Conservation (phyloP, 2,888 invertebrate species). For the Rotaria sp. region DNA sequence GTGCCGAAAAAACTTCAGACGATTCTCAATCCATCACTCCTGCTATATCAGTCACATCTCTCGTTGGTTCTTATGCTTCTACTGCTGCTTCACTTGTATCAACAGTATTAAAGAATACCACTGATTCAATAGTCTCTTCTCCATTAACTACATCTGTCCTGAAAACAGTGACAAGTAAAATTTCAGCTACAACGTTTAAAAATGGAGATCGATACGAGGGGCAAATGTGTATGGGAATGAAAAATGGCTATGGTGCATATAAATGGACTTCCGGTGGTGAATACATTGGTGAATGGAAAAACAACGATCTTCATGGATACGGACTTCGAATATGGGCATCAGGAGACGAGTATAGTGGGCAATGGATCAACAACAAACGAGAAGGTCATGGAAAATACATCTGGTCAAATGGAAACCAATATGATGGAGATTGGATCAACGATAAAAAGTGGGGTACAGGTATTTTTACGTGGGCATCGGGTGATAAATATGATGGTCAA, state of each 20-base stretch:
- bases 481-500: too few relatives aligned
- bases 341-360: conserved; percentile 14
- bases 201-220: conserved; percentile 21
- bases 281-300: conserved; percentile 32
- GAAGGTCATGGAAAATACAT: conserved; percentile 14
- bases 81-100: too few relatives aligned
- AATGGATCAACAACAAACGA: background rate
- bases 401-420: conserved; percentile 27
- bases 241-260: conserved; percentile 29
- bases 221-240: background rate
- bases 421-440: conserved; percentile 26
- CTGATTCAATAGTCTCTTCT: too few relatives aligned
- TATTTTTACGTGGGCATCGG: too few relatives aligned
- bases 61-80: too few relatives aligned
- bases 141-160: too few relatives aligned
- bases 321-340: conserved; percentile 3
- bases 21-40: too few relatives aligned
- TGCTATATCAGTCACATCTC: too few relatives aligned
- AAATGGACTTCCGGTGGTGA: conserved; percentile 27
- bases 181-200: background rate
- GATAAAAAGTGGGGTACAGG: too few relatives aligned
- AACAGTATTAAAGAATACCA: too few relatives aligned
- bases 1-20: too few relatives aligned
- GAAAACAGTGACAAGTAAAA: too few relatives aligned
- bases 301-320: background rate